A percentile compares a stretch with the other conserved stretches of the same genome.
These are phyloP conservation scores for Tragelaphus buxtoni DNA, from an alignment of 2,113 vertebrate genomes.

Conservation along the genomic window DNA sequence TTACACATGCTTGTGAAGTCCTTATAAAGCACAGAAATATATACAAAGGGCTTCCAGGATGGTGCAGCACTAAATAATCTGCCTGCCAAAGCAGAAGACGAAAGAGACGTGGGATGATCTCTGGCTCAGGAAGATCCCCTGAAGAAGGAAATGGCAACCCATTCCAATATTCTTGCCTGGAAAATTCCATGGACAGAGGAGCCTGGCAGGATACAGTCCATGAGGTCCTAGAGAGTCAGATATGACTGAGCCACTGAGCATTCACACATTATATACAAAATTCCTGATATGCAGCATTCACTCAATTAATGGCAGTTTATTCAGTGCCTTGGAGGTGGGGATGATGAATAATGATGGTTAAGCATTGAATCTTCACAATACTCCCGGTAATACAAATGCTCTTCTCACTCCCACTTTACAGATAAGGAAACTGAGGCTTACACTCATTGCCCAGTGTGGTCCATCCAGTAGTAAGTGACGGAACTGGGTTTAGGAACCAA, in stretches of 20 bases:
- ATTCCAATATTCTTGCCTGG: background rate
- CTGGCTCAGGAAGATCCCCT: background rate
- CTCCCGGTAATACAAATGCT: rapidly evolving
- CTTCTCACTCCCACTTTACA: background rate
- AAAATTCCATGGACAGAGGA: background rate
- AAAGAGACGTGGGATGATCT: background rate
- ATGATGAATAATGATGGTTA: rapidly evolving
- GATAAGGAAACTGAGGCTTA: background rate
- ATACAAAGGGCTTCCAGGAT: background rate
- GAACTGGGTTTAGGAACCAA: background rate
- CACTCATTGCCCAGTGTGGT: rapidly evolving
- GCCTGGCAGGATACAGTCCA: background rate
- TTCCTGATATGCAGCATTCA: rapidly evolving
- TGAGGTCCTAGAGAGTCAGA: background rate
- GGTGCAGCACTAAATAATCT: background rate
- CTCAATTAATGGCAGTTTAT: background rate
- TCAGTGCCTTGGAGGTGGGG: no score
- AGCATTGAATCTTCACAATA: rapidly evolving
- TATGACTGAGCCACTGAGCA: background rate
- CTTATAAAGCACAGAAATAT: background rate
- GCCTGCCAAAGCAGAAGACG: background rate
- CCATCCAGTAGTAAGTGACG: rapidly evolving
- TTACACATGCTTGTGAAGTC: background rate
- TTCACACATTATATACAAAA: background rate
- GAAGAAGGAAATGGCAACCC: background rate